Evolutionary conservation across 2,888 invertebrate genomes (phyloP), one percentile per base, ranked within the genome.

Genomic region (Aphodius sticticus): DNA sequence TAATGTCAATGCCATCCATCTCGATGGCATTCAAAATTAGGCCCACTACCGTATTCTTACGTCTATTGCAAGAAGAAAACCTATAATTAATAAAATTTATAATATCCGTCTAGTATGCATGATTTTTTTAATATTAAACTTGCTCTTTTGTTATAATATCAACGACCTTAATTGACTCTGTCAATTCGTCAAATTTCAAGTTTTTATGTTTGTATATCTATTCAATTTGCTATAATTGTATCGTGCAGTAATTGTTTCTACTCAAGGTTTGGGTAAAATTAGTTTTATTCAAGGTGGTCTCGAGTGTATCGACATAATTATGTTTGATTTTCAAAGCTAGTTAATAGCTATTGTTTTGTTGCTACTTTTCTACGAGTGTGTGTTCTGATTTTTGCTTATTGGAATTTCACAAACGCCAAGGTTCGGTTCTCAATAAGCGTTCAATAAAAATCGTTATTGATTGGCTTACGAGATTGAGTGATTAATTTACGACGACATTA

Each of bases 211-310:
- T 37, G 74, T n/a, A n/a, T 53, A 53, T 53, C 53, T 53, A 12
- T 53, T n/a, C 53, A 7, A 70, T 15, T 70, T 16, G 70, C 26
- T 74, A n/a, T 74, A 37, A 74, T 74, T 74, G 26, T 74, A n/a
- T 74, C 36, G 36, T 53, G 9, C 7, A 12, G 12, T 53, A 53
- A 53, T 53, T 53, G 53, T 74, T 74, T 74, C 37, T 74, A 36
- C 12, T 36, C 74, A 74, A 74, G 74, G 74, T 36, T 74, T 15
- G 7, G 7, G 74, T 36, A 35, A 72, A n/a, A 74, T 74, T 74
- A 6, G 74, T 74, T 74, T 35, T 74, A 6, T 71, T 71, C 71
- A 71, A 71, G 71, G 74, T n/a, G 74, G 35, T 74, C 6, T 35
- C 35, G 74, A 71, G 26, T 26, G 1, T 26, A 26, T 26, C 53